These are phyloP conservation scores for Hypothenemus hampei DNA, from an alignment of 1,140 invertebrate genomes.

Conservation along the genomic window DNA sequence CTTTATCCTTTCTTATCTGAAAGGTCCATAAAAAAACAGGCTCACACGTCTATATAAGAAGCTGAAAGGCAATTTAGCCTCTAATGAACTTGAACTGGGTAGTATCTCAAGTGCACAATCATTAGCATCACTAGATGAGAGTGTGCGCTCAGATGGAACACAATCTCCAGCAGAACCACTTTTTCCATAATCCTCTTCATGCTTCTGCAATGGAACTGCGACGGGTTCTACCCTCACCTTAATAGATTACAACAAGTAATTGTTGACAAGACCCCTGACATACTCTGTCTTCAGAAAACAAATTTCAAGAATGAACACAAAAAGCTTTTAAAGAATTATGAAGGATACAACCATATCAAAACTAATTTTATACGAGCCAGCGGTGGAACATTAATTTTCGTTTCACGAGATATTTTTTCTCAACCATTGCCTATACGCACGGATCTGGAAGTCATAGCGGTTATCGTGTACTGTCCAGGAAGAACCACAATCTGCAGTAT, in stretches of 20 bases:
- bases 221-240: constrained; percentile 12
- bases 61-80: not conserved
- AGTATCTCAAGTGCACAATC: too few relatives aligned
- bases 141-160: not conserved
- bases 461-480: constrained; percentile 1
- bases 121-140: too few relatives aligned
- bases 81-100: not conserved
- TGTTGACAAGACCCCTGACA: not conserved
- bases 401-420: not conserved
- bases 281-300: constrained; percentile 14
- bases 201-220: constrained; percentile 12
- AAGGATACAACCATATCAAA: constrained; percentile 11
- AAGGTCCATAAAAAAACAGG: not conserved
- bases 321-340: constrained; percentile 8
- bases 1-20: not conserved
- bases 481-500: constrained; percentile 26
- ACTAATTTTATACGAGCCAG: not conserved
- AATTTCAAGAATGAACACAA: constrained; percentile 2
- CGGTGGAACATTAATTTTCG: not conserved
- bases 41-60: not conserved
- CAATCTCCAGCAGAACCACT: not conserved
- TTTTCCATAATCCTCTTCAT: not conserved
- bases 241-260: constrained; percentile 6
- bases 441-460: constrained; percentile 7
- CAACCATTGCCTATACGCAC: not conserved